A percentile compares a stretch with the other conserved stretches of the same genome.
phyloP scores from a whole-genome alignment of 2,888 invertebrate species.

The Melanostoma scalare region DNA sequence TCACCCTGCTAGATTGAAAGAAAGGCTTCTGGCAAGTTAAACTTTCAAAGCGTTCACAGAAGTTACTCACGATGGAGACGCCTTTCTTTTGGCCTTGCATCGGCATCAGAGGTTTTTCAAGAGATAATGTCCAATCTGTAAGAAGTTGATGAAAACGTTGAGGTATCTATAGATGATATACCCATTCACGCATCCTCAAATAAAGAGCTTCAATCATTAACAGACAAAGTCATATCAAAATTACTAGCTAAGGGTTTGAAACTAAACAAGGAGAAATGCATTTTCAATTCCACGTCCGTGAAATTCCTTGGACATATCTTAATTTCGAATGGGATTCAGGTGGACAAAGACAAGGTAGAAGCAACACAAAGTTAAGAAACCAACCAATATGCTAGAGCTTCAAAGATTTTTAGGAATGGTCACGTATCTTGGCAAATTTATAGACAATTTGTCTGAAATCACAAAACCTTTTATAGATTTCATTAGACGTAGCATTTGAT shows the following conservation, averaged over 20 bases:
- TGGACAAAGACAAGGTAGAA: neutral
- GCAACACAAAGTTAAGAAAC: neutral
- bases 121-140: slow-evolving; percentile 6
- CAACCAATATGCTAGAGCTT: neutral
- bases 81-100: slow-evolving; percentile 30
- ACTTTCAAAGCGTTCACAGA: slow-evolving; percentile 7
- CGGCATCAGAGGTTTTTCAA: slow-evolving; percentile 12
- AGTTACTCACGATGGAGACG: slow-evolving; percentile 23
- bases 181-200: neutral
- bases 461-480: neutral
- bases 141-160: slow-evolving; percentile 2
- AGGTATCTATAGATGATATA: slow-evolving; percentile 18
- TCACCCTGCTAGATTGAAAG: slow-evolving; percentile 13
- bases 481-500: neutral
- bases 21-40: slow-evolving; percentile 18
- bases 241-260: neutral
- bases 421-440: slow-evolving; percentile 8
- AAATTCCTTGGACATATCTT: neutral
- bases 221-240: neutral
- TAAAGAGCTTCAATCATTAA: neutral
- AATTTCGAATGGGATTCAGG: neutral
- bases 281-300: neutral
- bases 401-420: slow-evolving; percentile 13
- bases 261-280: slow-evolving; percentile 17
- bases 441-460: slow-evolving; percentile 11